A percentile compares a stretch with the other conserved stretches of the same genome.
Conservation (phyloP, 1,140 invertebrate species). For the Drosophila dunni region DNA sequence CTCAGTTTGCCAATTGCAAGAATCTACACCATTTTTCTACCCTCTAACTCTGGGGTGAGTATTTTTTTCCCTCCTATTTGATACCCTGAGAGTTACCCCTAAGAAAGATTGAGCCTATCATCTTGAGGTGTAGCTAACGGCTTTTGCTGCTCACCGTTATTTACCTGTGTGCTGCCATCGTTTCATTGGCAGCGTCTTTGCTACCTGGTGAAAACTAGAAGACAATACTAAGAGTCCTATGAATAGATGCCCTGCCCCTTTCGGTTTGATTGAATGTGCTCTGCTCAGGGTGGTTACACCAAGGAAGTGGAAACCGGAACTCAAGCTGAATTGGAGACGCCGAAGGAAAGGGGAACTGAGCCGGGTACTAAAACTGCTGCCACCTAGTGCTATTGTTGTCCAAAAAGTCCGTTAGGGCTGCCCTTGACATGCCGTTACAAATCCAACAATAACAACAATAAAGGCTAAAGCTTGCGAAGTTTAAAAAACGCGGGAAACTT, state of each 20-base stretch:
- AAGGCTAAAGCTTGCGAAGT: conserved; percentile 32
- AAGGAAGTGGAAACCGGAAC: conserved; percentile 63
- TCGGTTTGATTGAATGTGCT: background rate
- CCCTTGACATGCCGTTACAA: conserved; percentile 42
- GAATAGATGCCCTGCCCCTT: conserved; percentile 34
- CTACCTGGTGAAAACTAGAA: conserved; percentile 43
- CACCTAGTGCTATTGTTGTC: conserved; percentile 32
- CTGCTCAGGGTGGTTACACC: conserved; percentile 51
- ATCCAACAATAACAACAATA: conserved; percentile 14
- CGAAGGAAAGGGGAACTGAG: background rate
- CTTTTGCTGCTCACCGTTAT: conserved; percentile 34
- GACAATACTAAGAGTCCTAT: conserved; percentile 12
- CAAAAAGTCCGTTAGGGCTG: conserved; percentile 26
- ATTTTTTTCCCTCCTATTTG: conserved; percentile 23
- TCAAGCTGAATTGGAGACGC: conserved; percentile 12
- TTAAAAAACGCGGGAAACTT: conserved; percentile 67
- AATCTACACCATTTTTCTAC: conserved; percentile 40
- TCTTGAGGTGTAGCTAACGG: conserved; percentile 53
- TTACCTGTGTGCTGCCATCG: conserved; percentile 51
- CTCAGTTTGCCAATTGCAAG: conserved; percentile 11
- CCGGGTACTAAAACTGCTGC: conserved; percentile 13
- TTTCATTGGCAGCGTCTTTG: conserved; percentile 58
- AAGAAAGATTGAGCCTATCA: conserved; percentile 52
- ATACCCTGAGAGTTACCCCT: conserved; percentile 46
- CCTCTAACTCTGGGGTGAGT: conserved; percentile 57